Base-by-base conservation (phyloP, 2,888 invertebrate genomes). In the Callyntrura sp. region DNA sequence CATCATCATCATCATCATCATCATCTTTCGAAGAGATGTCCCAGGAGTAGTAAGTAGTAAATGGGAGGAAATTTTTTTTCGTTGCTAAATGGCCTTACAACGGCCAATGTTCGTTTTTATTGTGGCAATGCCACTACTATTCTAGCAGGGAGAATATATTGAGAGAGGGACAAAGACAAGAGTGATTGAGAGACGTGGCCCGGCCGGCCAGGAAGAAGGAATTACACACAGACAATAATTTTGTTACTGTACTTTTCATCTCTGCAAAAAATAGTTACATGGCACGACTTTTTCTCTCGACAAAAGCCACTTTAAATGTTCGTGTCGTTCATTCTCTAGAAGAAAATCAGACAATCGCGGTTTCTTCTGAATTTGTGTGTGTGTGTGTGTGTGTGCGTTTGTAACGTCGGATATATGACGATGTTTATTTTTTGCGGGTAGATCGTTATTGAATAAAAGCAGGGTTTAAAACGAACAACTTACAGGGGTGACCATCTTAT, bases 401-500 rank as follows among this genome's bases (percentile, higher is more conserved):
- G 17, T 28, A 12, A 62, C n/a, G n/a, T n/a, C n/a, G n/a, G n/a
- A n/a, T n/a, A n/a, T n/a, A n/a, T n/a, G n/a, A n/a, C n/a, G n/a
- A n/a, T n/a, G n/a, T n/a, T n/a, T n/a, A n/a, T n/a, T n/a, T n/a
- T n/a, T n/a, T n/a, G n/a, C n/a, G n/a, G n/a, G n/a, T n/a, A n/a
- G n/a, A n/a, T 17, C 20, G 17, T 5, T 28, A 68, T 68, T 78
- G 25, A 78, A 55, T 55, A 51, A 78, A 78, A 78, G 51, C 78
- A n/a, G n/a, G n/a, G 78, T 55, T 48, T 51, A 78, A 73, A 73
- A 73, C 43, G 57, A 79, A 79, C 35, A n/a, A n/a, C n/a, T n/a
- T n/a, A n/a, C n/a, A n/a, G n/a, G n/a, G n/a, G n/a, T n/a, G 20
- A 35, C 57, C 60, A 57, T 70, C 68, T 17, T 20, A 28, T 68